Base-by-base conservation (phyloP, 2,888 invertebrate genomes). In the Oligia latruncula region DNA sequence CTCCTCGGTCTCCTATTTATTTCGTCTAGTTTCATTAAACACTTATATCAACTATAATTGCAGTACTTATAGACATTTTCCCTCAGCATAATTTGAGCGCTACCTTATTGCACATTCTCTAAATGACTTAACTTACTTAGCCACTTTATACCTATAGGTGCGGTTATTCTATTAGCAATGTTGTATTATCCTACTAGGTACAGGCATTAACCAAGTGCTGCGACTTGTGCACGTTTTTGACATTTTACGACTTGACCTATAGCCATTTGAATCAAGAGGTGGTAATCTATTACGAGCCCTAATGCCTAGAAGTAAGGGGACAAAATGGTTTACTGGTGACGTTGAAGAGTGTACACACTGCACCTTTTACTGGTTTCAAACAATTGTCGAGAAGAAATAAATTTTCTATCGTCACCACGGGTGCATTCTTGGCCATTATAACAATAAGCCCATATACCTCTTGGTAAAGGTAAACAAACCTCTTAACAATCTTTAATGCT, bases 191-290 rank as follows among this genome's bases (percentile, higher is more conserved):
- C 49, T 77, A 40, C 52, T 66, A 77, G 66, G 40, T 66, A 64
- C 35, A 87, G 58, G 62, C 13, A 74, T 66, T 66, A 58, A 72
- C 77, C 43, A 68, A 84, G 40, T 71, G 62, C 81, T 46, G 72
- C 66, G 74, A 83, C 67, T 82, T 78, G 76, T 77, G 81, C 89
- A 88, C 88, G 89, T 81, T 87, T 87, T 88, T 89, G 88, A 88
- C 88, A 88, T 89, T 88, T 84, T 83, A 89, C 86, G 80, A 84
- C 79, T 71, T 87, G 89, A 88, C 89, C 89, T 87, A 82, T 76
- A 81, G 72, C 43, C 76, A 80, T 85, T 80, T 67, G 43, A 80
- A 73, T 40, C 9, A 29, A 77, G 60, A 70, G 67, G 70, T 76
- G 79, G 71, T 75, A 74, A 70, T 55, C 71, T 68, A 87, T 80